Percentiles rank a stretch among this genome's conserved stretches.
These are phyloP conservation scores for Hydropsyche betteni DNA, from an alignment of 2,888 invertebrate species.

Conservation along the genomic window DNA sequence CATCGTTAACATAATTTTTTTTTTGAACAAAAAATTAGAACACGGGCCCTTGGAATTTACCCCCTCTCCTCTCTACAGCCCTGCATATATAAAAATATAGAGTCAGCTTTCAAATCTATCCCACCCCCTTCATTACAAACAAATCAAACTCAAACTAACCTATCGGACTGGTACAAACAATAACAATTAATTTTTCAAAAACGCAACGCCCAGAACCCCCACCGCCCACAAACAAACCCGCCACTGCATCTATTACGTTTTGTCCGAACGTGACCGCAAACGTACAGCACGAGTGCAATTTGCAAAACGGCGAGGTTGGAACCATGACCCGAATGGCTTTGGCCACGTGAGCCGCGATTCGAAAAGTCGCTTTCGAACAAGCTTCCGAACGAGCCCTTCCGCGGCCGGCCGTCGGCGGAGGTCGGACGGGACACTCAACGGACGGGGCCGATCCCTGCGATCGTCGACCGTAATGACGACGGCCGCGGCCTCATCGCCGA, in stretches of 20 bases:
- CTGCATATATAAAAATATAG: too few species aligned
- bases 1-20: too few species aligned
- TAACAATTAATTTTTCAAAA: too few species aligned
- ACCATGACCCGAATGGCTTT: conserved; percentile 21
- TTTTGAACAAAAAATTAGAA: too few species aligned
- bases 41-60: too few species aligned
- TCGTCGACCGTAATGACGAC: background rate
- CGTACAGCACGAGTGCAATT: conserved; percentile 8
- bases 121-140: too few species aligned
- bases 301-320: conserved; percentile 6
- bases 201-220: too few species aligned
- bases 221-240: too few species aligned
- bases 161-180: too few species aligned
- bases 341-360: background rate
- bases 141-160: too few species aligned
- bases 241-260: background rate
- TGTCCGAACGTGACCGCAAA: conserved; percentile 25
- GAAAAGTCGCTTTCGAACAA: background rate
- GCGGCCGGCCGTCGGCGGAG: background rate
- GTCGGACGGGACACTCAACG: background rate
- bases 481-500: background rate
- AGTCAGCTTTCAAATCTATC: too few species aligned
- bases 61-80: too few species aligned
- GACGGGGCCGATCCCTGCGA: background rate
- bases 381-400: background rate